A percentile compares a stretch with the other conserved stretches of the same genome.
phyloP scores from a whole-genome alignment of 2,888 invertebrate genomes.

The Drosophila mettleri region DNA sequence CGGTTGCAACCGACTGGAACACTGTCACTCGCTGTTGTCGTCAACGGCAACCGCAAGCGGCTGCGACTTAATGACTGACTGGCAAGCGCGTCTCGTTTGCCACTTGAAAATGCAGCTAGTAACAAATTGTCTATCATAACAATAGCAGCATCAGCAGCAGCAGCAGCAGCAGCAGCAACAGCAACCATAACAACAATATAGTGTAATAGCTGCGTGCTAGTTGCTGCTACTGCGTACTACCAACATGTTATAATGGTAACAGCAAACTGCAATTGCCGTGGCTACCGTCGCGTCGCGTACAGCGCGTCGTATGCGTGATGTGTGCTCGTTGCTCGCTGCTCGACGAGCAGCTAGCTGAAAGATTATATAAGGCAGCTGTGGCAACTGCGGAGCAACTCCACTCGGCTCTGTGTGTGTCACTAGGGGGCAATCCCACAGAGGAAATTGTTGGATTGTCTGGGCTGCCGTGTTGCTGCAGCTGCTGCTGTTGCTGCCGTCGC shows the following conservation, averaged over 20 bases:
- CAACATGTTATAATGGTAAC: conserved; percentile 41
- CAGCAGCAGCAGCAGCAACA: conserved; percentile 24
- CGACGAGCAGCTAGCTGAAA: conserved; percentile 21
- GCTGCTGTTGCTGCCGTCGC: conserved; percentile 3
- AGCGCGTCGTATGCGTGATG: conserved; percentile 67
- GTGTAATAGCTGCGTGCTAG: conserved; percentile 12
- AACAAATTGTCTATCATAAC: conserved; percentile 59
- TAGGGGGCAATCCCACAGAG: conserved; percentile 32
- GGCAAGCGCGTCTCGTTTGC: conserved; percentile 60
- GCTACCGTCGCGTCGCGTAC: conserved; percentile 33
- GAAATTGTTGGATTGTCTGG: conserved; percentile 23
- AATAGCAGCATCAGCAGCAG: conserved; percentile 28
- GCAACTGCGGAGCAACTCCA: conserved; percentile 17
- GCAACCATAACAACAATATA: conserved; percentile 16
- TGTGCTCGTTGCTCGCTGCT: conserved; percentile 26
- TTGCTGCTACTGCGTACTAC: conserved; percentile 26
- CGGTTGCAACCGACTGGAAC: conserved; percentile 1
- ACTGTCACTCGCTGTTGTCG: conserved; percentile 3
- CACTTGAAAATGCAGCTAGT: conserved; percentile 67
- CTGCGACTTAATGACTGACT: conserved; percentile 58
- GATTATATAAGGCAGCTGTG: conserved; percentile 48
- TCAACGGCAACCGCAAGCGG: conserved; percentile 31
- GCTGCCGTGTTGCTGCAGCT: conserved; percentile 27
- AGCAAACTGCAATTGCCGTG: conserved; percentile 59
- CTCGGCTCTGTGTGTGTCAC: conserved; percentile 27